phyloP scores from a whole-genome alignment of 1,140 invertebrate genomes.

The Spodoptera litura region DNA sequence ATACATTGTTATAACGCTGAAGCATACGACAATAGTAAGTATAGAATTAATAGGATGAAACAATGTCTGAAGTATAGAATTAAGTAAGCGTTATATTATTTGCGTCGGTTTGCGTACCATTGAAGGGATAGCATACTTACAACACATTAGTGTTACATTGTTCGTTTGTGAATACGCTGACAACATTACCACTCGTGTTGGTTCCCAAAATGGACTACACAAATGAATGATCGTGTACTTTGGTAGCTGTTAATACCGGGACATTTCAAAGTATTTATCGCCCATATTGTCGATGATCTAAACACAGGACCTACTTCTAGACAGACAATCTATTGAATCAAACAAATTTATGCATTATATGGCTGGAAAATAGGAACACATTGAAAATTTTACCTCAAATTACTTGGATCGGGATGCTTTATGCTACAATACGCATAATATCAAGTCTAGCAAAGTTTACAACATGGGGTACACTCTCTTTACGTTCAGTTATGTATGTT shows the following conservation, averaged over 20 bases:
- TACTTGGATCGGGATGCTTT: slow-evolving; percentile 48
- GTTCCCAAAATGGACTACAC: slow-evolving; percentile 70
- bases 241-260: slow-evolving; percentile 55
- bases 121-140: slow-evolving; percentile 82
- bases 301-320: slow-evolving; percentile 75
- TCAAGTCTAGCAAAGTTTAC: slow-evolving; percentile 73
- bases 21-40: slow-evolving; percentile 84
- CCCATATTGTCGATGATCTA: slow-evolving; percentile 71
- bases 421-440: slow-evolving; percentile 59
- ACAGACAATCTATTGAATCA: slow-evolving; percentile 71
- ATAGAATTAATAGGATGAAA: slow-evolving; percentile 82
- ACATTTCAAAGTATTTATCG: slow-evolving; percentile 57
- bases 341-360: slow-evolving; percentile 57
- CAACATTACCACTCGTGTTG: slow-evolving; percentile 64
- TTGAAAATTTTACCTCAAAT: slow-evolving; percentile 51
- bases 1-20: slow-evolving; percentile 83
- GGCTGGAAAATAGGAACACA: slow-evolving; percentile 42
- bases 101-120: slow-evolving; percentile 75
- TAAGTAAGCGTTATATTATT: slow-evolving; percentile 77
- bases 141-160: slow-evolving; percentile 77
- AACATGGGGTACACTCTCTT: slow-evolving; percentile 63
- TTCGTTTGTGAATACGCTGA: slow-evolving; percentile 67
- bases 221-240: slow-evolving; percentile 69
- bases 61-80: slow-evolving; percentile 78
- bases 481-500: slow-evolving; percentile 69